phyloP scores from a whole-genome alignment of 2,888 invertebrate species.

The Camponotus fellah region DNA sequence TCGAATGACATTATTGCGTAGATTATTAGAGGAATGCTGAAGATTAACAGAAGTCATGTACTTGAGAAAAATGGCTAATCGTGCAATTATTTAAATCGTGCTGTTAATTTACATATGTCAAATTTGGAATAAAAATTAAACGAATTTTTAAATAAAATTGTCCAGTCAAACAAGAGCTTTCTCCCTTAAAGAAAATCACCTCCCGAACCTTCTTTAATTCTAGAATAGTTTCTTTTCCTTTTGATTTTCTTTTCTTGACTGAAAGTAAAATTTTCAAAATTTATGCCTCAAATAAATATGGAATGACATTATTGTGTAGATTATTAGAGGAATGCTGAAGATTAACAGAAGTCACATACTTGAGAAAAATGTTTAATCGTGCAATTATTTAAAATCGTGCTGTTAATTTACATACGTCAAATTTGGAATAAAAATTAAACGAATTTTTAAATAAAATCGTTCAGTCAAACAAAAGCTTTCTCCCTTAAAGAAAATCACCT shows the following conservation, averaged over 20 bases:
- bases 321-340: not conserved
- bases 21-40: not conserved
- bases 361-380: constrained; percentile 1
- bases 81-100: too few species aligned
- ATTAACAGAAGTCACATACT: not conserved
- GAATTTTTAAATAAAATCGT: too few species aligned
- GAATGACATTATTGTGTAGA: not conserved
- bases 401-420: not conserved
- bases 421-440: not conserved
- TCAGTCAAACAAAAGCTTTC: too few species aligned
- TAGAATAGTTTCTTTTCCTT: not conserved
- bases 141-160: too few species aligned
- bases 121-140: not conserved
- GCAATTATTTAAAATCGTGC: not conserved
- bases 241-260: not conserved
- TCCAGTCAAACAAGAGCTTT: too few species aligned
- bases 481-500: too few species aligned
- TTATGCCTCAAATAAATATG: not conserved
- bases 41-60: not conserved
- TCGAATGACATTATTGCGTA: too few species aligned
- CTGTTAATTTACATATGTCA: not conserved
- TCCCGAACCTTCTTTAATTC: not conserved
- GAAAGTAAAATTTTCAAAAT: not conserved
- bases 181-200: too few species aligned
- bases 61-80: constrained; percentile 5